phyloP scores from a whole-genome alignment of 2,797 vertebrate genomes.

The Tragopan temminckii region DNA sequence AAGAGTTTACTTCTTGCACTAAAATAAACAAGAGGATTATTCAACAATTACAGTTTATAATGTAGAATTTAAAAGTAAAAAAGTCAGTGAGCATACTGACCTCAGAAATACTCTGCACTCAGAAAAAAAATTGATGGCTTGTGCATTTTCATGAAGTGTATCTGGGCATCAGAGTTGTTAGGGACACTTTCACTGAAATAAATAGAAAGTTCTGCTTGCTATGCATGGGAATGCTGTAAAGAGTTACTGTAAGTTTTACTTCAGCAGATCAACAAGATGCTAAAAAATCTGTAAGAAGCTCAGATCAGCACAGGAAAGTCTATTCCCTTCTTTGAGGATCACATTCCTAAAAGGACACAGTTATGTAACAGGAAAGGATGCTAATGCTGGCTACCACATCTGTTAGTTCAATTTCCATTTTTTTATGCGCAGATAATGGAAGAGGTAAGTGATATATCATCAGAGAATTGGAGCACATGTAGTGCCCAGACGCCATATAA shows the following conservation, averaged over 20 bases:
- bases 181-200: background rate
- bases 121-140: background rate
- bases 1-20: background rate
- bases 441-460: background rate
- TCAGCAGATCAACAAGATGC: background rate
- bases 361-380: background rate
- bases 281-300: background rate
- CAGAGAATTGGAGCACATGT: background rate
- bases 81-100: background rate
- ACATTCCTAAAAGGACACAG: rapidly evolving
- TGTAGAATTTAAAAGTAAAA: background rate
- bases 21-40: background rate
- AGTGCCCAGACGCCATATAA: background rate
- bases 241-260: background rate
- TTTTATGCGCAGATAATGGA: background rate
- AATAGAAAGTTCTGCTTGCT: background rate
- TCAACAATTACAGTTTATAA: background rate
- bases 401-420: background rate
- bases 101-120: background rate
- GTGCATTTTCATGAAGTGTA: background rate
- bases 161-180: background rate
- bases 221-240: background rate
- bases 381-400: background rate
- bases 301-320: background rate
- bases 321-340: background rate